Base-by-base conservation (phyloP, 2,797 vertebrate species). In the Setipinna tenuifilis region DNA sequence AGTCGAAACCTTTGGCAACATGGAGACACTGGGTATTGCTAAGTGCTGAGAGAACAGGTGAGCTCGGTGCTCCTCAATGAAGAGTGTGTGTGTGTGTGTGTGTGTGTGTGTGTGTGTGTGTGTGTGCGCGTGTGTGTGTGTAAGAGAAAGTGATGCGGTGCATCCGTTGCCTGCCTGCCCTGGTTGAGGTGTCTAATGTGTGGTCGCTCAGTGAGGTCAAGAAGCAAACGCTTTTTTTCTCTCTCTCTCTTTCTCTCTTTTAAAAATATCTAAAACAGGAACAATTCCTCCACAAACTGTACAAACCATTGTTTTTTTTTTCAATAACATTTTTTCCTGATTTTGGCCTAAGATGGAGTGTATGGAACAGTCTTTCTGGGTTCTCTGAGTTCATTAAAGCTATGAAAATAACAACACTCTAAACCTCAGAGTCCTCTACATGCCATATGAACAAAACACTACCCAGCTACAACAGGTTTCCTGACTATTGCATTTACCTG, bases 311-410 rank as follows among this genome's bases (percentile, higher is more conserved):
- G 93, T 94, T 93, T 94, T 95, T 94, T 94, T 62, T 89, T 82
- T 84, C 78, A 78, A 78, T 78, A 78, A 78, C 61, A 95, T 68
- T 95, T 82, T n/a, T 44, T 96, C 96, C 96, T 96, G 96, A 96
- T 97, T 91, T 97, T 97, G 96, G 96, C 96, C 96, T 97, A 97
- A 96, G 96, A 97, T 96, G 95, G 96, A 96, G 96, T 96, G 96
- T 96, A 96, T 96, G 96, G 96, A 96, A 97, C 95, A 96, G 93
- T 78, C 71, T 78, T 21, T 78, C 71, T 78, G 35, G 71, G 35
- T 78, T 78, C 71, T 78, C 71, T 44, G 71, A 78, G 95, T 95
- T 91, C 92, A 95, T 97, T 97, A 97, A 97, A 97, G 97, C 97
- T 97, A 97, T 97, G 95, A 96, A 94, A 90, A 96, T 96, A 94